A percentile compares a stretch with the other conserved stretches of the same genome.
Conservation (phyloP, 1,140 invertebrate species). For the Mamestra configurata region DNA sequence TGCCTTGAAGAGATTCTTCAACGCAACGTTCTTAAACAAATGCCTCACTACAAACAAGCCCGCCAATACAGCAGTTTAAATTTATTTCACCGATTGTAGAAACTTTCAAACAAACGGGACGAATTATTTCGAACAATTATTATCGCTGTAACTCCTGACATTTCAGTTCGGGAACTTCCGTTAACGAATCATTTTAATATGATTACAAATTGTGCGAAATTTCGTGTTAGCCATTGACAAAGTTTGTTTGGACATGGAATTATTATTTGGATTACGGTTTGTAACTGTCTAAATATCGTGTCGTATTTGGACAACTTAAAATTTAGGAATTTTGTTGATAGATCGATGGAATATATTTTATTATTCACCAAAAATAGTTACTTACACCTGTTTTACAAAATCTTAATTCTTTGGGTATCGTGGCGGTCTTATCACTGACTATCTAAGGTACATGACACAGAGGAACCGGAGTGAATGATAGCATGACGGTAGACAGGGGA, state of each 20-base stretch:
- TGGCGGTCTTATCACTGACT: no score
- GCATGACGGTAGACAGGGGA: no score
- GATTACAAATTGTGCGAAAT: conserved; percentile 43
- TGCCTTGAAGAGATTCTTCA: no score
- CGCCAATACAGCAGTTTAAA: conserved; percentile 7
- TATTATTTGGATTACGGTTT: conserved; percentile 1
- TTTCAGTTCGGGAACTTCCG: conserved; percentile 29
- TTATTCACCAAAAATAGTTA: no score
- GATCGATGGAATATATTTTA: no score
- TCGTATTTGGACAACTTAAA: background rate
- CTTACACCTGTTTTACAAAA: no score
- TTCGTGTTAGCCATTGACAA: conserved; percentile 3
- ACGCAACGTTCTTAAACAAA: background rate
- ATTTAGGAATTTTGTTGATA: background rate
- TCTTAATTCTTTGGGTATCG: no score
- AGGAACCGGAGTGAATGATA: no score
- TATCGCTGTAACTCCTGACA: conserved; percentile 22
- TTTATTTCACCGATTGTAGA: background rate
- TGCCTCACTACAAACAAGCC: background rate
- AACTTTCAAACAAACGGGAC: background rate
- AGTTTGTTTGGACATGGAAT: conserved; percentile 30
- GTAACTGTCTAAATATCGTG: background rate
- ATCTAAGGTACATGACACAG: no score
- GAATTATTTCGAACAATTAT: conserved; percentile 27
- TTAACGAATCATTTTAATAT: conserved; percentile 45